Evolutionary conservation across 2,888 invertebrate species (phyloP).

Genomic region (Coecobrya sp.): DNA sequence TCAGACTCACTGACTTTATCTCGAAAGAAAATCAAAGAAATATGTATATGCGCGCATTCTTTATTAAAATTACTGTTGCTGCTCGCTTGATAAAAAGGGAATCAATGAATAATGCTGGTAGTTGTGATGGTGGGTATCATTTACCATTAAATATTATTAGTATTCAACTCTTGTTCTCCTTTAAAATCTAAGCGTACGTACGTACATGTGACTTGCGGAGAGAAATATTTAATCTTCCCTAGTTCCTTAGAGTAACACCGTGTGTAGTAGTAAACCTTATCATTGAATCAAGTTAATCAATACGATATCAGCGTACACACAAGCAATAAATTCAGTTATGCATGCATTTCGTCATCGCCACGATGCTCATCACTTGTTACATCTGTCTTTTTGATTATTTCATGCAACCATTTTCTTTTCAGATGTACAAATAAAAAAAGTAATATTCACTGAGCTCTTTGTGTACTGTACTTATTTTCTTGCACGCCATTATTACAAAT

Average conservation of each 20-base stretch:
- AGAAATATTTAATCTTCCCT: conserved; percentile 22
- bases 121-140: conserved; percentile 19
- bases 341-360: conserved; percentile 9
- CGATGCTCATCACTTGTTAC: neutral
- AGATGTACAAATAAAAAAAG: neutral
- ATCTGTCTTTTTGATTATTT: neutral
- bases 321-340: conserved; percentile 27
- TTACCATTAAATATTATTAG: conserved; percentile 17
- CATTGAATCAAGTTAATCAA: conserved; percentile 31
- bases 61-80: neutral
- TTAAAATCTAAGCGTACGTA: neutral
- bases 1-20: neutral
- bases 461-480: neutral
- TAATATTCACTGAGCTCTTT: neutral
- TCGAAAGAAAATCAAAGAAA: neutral
- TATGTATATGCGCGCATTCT: conserved; percentile 24
- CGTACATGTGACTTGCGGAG: neutral
- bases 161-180: conserved; percentile 49
- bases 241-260: neutral
- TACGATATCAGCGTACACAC: conserved; percentile 17
- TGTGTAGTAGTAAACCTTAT: neutral
- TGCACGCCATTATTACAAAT: neutral
- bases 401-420: neutral
- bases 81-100: conserved; percentile 28
- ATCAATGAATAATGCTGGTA: conserved; percentile 33